phyloP scores from a whole-genome alignment of 2,113 vertebrate species.

The Geococcyx californianus region DNA sequence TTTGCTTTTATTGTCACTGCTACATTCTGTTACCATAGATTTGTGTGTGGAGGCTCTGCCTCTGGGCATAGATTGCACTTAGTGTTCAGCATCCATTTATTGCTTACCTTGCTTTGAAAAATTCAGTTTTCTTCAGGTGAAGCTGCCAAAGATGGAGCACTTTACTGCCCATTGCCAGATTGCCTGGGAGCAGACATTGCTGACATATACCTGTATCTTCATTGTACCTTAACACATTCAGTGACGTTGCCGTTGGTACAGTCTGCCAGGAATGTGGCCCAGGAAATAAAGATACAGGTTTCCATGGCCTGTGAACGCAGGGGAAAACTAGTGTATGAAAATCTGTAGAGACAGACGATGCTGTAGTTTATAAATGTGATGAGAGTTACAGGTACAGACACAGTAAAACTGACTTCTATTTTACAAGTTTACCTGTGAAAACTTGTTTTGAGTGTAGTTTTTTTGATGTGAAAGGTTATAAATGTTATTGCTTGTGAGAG shows the following conservation, averaged over 20 bases:
- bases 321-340: not conserved
- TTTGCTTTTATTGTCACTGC: slow-evolving; percentile 13
- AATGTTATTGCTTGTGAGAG: not conserved
- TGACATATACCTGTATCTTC: not conserved
- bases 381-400: not conserved
- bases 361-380: not conserved
- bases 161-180: not conserved
- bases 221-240: not conserved
- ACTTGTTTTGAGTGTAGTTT: not conserved
- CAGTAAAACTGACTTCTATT: not conserved
- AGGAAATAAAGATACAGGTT: not conserved
- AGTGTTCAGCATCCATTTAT: not conserved
- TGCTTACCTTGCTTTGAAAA: not conserved
- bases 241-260: not conserved
- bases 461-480: not conserved
- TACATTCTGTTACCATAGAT: not conserved
- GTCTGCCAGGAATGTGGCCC: not conserved
- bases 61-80: not conserved
- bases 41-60: not conserved
- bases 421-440: not conserved
- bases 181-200: not conserved
- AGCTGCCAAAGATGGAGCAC: not conserved
- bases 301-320: fast-evolving
- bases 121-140: not conserved
- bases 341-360: not conserved